These are phyloP conservation scores for Eurytoma californica DNA, from an alignment of 2,888 invertebrate genomes.

Conservation along the genomic window DNA sequence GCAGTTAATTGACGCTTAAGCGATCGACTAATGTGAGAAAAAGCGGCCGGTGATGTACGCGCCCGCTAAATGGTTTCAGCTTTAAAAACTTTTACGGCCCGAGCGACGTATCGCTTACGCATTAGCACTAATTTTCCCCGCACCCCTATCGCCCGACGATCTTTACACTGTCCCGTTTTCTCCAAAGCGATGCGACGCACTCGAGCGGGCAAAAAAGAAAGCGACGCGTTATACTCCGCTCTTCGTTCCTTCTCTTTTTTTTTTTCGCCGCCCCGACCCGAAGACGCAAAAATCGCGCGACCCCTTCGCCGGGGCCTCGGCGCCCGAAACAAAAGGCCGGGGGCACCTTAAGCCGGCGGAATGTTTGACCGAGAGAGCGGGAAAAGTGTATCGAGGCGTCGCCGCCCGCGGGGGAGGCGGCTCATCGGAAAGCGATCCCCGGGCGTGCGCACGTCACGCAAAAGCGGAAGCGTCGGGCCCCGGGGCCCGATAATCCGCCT, in stretches of 20 bases:
- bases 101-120: not conserved
- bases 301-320: not conserved
- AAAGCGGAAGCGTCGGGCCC: not conserved
- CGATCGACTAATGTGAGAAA: not conserved
- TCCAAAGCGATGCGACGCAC: too few relatives aligned
- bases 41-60: too few relatives aligned
- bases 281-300: constrained; percentile 1
- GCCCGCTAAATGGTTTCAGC: too few relatives aligned
- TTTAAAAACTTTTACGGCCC: too few relatives aligned
- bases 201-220: constrained; percentile 6
- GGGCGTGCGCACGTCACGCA: constrained; percentile 16
- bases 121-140: not conserved
- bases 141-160: not conserved
- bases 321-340: too few relatives aligned
- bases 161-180: too few relatives aligned
- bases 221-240: not conserved
- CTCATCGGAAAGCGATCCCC: not conserved
- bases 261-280: not conserved
- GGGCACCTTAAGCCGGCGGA: too few relatives aligned
- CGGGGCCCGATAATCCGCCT: constrained; percentile 10
- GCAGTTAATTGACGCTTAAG: not conserved
- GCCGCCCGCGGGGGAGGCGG: constrained; percentile 1
- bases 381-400: constrained; percentile 1
- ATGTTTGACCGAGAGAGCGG: too few relatives aligned
- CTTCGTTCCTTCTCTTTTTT: not conserved